These are phyloP conservation scores for Drosophila putrida DNA, from an alignment of 2,888 invertebrate species.

Conservation along the genomic window DNA sequence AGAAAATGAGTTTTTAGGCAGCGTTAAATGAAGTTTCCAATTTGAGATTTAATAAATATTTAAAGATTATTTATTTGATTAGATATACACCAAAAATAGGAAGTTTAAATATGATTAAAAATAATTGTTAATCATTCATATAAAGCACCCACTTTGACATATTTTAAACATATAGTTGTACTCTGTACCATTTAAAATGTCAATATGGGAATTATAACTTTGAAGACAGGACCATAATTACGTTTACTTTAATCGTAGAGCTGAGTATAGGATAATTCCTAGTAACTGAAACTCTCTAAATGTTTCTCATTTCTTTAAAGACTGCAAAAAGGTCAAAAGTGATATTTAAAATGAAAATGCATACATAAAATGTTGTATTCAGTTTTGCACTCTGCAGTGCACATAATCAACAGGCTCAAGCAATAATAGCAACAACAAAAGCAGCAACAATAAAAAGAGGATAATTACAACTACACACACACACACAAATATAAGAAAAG, in stretches of 20 bases:
- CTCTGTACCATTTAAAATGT: no score
- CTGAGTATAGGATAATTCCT: no score
- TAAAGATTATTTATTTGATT: background rate
- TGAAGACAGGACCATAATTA: no score
- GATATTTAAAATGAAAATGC: no score
- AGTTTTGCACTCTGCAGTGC: conserved; percentile 36
- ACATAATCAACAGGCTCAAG: conserved; percentile 60
- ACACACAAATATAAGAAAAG: conserved; percentile 35
- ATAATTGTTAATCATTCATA: background rate
- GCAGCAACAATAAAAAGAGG: conserved; percentile 37
- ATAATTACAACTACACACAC: conserved; percentile 55
- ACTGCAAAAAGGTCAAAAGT: background rate
- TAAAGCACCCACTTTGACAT: no score
- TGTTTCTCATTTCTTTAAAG: background rate
- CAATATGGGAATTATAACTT: no score
- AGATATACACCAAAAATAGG: background rate
- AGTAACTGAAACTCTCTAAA: background rate
- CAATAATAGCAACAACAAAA: conserved; percentile 32
- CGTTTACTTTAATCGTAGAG: no score
- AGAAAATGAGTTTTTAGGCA: conserved; percentile 40
- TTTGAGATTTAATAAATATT: background rate
- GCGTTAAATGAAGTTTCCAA: conserved; percentile 2
- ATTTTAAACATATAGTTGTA: no score
- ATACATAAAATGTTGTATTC: conserved; percentile 19
- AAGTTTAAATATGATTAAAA: background rate